Percentiles rank a stretch among this genome's conserved stretches.
Evolutionary conservation across 1,140 invertebrate genomes (phyloP).

Genomic region (Leptopilina boulardi): DNA sequence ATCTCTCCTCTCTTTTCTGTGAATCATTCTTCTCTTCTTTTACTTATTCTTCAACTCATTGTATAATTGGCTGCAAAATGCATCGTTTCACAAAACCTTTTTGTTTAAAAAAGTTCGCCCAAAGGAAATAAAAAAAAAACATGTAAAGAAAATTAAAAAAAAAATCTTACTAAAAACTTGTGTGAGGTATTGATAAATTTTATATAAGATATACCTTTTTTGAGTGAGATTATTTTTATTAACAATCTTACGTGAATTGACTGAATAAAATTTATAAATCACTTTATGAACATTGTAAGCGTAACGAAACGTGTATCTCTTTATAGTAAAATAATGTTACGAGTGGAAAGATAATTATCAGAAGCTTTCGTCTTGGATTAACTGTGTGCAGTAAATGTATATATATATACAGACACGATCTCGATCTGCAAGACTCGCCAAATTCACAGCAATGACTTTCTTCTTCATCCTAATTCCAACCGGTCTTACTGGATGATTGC

Average conservation of each 20-base stretch:
- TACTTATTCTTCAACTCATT: background rate
- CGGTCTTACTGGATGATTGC: conserved; percentile 24
- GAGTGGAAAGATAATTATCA: conserved; percentile 28
- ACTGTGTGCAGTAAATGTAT: background rate
- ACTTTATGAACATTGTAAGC: background rate
- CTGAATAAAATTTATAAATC: background rate
- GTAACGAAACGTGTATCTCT: conserved; percentile 14
- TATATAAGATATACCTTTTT: too few species aligned
- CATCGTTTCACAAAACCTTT: background rate
- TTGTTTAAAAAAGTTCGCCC: too few species aligned
- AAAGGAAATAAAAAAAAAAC: too few species aligned
- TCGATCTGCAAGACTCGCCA: conserved; percentile 5
- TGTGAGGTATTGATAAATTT: too few species aligned
- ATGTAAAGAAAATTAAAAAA: too few species aligned
- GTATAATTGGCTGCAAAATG: background rate
- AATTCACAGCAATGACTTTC: conserved; percentile 26
- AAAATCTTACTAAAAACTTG: too few species aligned
- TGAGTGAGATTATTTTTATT: conserved; percentile 3
- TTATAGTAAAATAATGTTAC: conserved; percentile 23
- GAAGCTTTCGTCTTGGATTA: conserved; percentile 8
- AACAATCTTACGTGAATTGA: conserved; percentile 6
- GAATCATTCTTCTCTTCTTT: background rate
- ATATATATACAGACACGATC: background rate
- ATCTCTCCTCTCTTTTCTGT: background rate
- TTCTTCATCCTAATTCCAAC: conserved; percentile 33